These are phyloP conservation scores for Cepphus grylle DNA, from an alignment of 2,113 vertebrate genomes.

Conservation along the genomic window DNA sequence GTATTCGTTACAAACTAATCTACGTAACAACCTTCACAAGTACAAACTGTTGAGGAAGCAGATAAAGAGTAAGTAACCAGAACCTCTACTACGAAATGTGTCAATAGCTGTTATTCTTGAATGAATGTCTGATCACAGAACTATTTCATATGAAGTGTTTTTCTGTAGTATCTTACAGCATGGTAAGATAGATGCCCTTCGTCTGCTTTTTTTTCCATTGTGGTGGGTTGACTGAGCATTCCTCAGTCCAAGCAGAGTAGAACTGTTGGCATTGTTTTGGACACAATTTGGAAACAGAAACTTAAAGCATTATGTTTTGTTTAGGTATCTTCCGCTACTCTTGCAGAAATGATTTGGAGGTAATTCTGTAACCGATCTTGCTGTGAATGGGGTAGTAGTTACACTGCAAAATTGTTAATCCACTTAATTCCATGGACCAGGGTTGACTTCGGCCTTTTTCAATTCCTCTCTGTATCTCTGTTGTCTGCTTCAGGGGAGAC, in stretches of 20 bases:
- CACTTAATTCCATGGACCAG: neutral
- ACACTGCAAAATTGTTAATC: neutral
- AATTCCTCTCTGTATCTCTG: neutral
- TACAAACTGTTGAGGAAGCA: neutral
- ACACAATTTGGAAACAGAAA: neutral
- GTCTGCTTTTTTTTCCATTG: neutral
- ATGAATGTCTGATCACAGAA: neutral
- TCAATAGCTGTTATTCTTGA: neutral
- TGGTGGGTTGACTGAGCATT: rapidly evolving
- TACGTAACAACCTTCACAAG: neutral
- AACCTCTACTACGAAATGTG: neutral
- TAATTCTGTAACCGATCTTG: neutral
- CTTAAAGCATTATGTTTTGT: neutral
- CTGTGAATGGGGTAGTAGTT: neutral
- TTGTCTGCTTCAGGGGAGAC: neutral
- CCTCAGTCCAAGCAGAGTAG: neutral
- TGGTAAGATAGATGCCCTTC: neutral
- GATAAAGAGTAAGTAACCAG: neutral
- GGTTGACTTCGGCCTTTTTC: neutral
- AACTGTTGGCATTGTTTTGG: neutral
- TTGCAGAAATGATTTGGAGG: neutral
- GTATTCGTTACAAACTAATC: neutral
- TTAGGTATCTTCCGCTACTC: neutral
- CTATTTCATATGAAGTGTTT: neutral
- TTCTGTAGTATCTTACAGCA: neutral